A percentile compares a stretch with the other conserved stretches of the same genome.
Evolutionary conservation across 2,888 invertebrate genomes (phyloP).

Genomic region (Tetrapedia diversipes): DNA sequence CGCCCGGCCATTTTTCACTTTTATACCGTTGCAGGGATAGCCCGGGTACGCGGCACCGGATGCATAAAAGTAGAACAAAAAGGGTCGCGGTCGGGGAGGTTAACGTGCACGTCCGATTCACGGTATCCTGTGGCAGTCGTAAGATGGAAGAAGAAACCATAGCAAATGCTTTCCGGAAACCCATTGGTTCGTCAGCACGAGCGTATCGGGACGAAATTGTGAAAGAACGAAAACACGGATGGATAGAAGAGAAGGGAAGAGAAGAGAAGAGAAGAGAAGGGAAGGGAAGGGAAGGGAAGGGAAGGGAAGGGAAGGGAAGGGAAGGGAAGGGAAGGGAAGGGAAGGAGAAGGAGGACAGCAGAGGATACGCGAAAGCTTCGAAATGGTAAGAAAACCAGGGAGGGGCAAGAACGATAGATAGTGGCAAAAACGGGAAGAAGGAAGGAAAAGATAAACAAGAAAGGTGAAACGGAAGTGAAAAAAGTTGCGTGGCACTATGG

Average conservation of each 20-base stretch:
- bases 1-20: constrained; percentile 61
- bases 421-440: constrained; percentile 4
- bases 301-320: constrained; percentile 5
- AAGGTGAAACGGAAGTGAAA: constrained; percentile 21
- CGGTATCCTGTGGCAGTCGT: constrained; percentile 53
- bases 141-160: constrained; percentile 65
- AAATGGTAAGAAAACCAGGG: constrained; percentile 29
- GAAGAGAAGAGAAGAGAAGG: background rate
- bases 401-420: constrained; percentile 22
- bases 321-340: background rate
- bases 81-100: background rate
- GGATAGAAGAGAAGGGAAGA: constrained; percentile 4
- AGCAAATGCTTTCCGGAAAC: constrained; percentile 69
- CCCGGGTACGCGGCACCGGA: constrained; percentile 41
- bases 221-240: constrained; percentile 63
- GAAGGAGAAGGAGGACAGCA: background rate
- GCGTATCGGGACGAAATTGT: constrained; percentile 60
- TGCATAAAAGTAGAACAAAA: constrained; percentile 62
- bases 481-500: constrained; percentile 10
- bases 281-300: constrained; percentile 6
- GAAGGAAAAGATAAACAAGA: constrained; percentile 27
- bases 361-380: background rate
- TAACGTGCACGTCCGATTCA: constrained; percentile 60
- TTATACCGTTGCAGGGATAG: constrained; percentile 42
- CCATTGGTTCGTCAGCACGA: constrained; percentile 67